A percentile compares a stretch with the other conserved stretches of the same genome.
phyloP scores from a whole-genome alignment of 1,140 invertebrate genomes.

The Globodera ellingtonae region DNA sequence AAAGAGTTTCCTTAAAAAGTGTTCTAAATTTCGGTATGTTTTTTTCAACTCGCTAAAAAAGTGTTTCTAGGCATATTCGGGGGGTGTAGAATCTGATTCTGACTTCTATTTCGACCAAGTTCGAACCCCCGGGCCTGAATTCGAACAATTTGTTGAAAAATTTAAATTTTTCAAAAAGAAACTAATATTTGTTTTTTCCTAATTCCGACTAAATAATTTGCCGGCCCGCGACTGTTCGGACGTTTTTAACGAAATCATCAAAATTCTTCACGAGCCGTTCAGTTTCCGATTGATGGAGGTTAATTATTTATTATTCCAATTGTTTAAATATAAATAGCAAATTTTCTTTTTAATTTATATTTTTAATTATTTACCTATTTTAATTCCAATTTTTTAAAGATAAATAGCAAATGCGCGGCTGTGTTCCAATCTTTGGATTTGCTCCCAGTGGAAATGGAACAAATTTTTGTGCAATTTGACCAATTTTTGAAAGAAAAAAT shows the following conservation, averaged over 20 bases:
- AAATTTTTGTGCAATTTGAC: slow-evolving; percentile 38
- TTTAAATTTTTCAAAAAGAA: no score
- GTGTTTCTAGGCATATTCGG: no score
- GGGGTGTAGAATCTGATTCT: no score
- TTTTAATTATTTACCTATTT: not conserved
- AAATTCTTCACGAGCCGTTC: slow-evolving; percentile 45
- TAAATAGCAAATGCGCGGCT: slow-evolving; percentile 42
- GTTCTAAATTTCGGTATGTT: no score
- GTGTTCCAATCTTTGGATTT: slow-evolving; percentile 32
- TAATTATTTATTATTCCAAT: no score
- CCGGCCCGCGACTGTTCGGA: slow-evolving; percentile 41
- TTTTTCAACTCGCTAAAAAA: no score
- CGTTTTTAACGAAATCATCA: slow-evolving; percentile 37
- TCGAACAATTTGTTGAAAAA: no score
- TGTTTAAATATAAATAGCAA: not conserved
- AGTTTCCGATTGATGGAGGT: slow-evolving; percentile 45
- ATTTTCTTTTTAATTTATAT: not conserved
- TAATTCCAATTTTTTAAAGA: slow-evolving; percentile 21
- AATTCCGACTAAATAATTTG: slow-evolving; percentile 20
- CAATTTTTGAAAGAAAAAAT: slow-evolving; percentile 43
- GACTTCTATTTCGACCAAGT: no score
- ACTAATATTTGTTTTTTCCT: not conserved
- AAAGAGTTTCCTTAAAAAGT: no score
- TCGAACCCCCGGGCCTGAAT: no score
- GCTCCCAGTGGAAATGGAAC: slow-evolving; percentile 28